Evolutionary conservation across 2,113 vertebrate species (phyloP).

Genomic region (Hydrolagus affinis): DNA sequence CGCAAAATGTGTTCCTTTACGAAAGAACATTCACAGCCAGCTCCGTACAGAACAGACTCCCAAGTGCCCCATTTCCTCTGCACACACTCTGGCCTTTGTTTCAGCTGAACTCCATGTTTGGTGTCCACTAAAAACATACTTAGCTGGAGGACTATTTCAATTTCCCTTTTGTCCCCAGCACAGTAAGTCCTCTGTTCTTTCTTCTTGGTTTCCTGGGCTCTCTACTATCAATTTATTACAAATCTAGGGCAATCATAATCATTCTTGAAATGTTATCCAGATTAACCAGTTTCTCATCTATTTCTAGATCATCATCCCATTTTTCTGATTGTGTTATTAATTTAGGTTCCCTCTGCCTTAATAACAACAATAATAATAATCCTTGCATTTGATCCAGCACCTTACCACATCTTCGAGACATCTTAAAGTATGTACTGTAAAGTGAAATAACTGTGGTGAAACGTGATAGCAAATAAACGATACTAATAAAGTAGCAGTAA

Average conservation of each 20-base stretch:
- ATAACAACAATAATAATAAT: too few species aligned
- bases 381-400: too few species aligned
- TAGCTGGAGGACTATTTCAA: background rate
- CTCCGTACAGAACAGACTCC: background rate
- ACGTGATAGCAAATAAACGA: too few species aligned
- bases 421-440: too few species aligned
- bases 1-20: background rate
- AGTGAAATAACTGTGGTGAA: too few species aligned
- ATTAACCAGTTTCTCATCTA: too few species aligned
- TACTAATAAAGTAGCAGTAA: too few species aligned
- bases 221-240: background rate
- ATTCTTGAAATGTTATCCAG: background rate
- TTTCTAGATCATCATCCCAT: too few species aligned
- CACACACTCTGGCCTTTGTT: background rate
- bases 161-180: background rate
- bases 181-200: background rate
- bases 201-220: background rate
- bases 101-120: background rate
- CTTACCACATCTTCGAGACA: too few species aligned
- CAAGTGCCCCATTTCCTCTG: background rate
- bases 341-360: too few species aligned
- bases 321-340: too few species aligned
- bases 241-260: background rate
- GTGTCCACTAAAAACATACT: slow-evolving; percentile 1
- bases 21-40: background rate